Conservation (phyloP, 2,113 vertebrate species). For the Paralichthys olivaceus region DNA sequence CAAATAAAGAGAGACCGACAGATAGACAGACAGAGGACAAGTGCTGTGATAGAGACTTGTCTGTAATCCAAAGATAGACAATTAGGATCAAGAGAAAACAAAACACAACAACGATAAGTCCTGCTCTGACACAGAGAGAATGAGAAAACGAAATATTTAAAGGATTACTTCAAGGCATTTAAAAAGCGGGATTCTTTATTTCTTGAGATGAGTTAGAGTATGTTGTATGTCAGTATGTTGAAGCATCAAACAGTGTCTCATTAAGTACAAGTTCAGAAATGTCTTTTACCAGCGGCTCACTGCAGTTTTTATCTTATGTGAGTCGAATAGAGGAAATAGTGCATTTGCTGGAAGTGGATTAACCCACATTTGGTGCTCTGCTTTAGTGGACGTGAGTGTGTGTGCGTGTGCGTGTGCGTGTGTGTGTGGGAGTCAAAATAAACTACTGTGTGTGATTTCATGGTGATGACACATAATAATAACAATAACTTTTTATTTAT, state of each 20-base stretch:
- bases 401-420: slow-evolving; percentile 5
- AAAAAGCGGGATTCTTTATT: too few relatives aligned
- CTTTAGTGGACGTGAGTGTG: slow-evolving; percentile 4
- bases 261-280: too few relatives aligned
- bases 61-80: slow-evolving; percentile 28
- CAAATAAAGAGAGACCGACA: too few relatives aligned
- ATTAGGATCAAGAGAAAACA: neutral
- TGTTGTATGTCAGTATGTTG: too few relatives aligned
- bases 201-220: too few relatives aligned
- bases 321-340: neutral
- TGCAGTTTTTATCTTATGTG: neutral
- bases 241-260: too few relatives aligned
- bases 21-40: too few relatives aligned
- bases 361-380: neutral
- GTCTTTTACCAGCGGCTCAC: neutral
- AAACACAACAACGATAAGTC: neutral
- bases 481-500: too few relatives aligned
- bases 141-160: too few relatives aligned
- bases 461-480: too few relatives aligned
- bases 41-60: neutral
- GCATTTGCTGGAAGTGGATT: neutral
- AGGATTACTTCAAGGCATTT: too few relatives aligned
- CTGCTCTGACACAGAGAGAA: too few relatives aligned
- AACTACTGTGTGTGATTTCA: neutral
- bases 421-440: neutral